Evolutionary conservation across 2,113 vertebrate genomes (phyloP).

Genomic region (Elephantulus edwardii): DNA sequence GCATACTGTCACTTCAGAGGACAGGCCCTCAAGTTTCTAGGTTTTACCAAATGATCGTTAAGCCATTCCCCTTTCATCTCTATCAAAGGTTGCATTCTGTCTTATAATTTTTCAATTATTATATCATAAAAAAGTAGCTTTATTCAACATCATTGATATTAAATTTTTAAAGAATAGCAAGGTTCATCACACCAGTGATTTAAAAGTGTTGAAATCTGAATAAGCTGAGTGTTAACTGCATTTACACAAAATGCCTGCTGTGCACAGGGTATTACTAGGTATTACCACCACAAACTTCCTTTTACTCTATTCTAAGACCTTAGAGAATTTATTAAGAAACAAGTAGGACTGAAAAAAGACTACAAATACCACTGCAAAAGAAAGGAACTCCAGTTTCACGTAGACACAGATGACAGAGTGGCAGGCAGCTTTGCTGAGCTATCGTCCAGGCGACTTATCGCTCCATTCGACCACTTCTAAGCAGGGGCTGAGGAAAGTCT

Average conservation of each 20-base stretch:
- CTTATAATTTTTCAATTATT: neutral
- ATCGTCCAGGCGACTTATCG: too few species aligned
- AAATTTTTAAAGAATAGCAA: neutral
- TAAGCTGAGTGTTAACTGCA: neutral
- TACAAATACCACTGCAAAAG: neutral
- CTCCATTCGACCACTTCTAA: neutral
- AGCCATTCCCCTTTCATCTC: rapidly evolving
- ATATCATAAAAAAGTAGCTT: neutral
- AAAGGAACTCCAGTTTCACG: neutral
- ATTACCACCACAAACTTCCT: neutral
- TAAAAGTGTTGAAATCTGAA: neutral
- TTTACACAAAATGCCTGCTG: neutral
- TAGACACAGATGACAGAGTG: neutral
- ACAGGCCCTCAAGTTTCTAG: neutral
- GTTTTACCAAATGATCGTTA: neutral
- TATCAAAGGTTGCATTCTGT: neutral
- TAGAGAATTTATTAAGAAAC: neutral
- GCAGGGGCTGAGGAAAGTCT: neutral
- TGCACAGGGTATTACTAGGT: neutral
- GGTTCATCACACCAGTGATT: neutral
- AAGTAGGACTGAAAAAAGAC: neutral
- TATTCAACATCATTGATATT: neutral
- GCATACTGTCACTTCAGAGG: neutral
- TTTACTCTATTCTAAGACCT: neutral
- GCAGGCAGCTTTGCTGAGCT: neutral